Conservation (phyloP, 2,888 invertebrate species). For the Acleris laterana region DNA sequence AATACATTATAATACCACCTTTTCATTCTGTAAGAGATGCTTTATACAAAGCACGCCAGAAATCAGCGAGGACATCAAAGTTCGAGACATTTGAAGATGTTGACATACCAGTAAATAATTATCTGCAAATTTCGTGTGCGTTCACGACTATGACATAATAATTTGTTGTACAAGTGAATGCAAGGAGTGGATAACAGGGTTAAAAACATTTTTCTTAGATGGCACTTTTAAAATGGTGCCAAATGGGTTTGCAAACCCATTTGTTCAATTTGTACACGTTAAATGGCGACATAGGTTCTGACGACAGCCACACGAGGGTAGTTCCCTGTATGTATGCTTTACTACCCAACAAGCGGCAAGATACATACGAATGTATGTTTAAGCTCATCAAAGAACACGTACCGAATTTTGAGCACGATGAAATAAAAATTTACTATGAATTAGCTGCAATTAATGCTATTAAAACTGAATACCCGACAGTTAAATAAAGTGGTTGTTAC, state of each 20-base stretch:
- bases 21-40: slow-evolving; percentile 16
- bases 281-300: slow-evolving; percentile 10
- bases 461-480: not conserved
- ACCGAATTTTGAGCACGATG: slow-evolving; percentile 2
- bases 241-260: no score
- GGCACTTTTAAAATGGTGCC: slow-evolving; percentile 13
- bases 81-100: slow-evolving; percentile 5
- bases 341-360: slow-evolving; percentile 12
- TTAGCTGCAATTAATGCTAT: slow-evolving; percentile 1
- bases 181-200: slow-evolving; percentile 6
- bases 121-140: slow-evolving; percentile 8
- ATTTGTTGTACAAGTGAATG: slow-evolving; percentile 9
- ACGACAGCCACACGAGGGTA: slow-evolving; percentile 3
- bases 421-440: slow-evolving; percentile 11
- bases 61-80: not conserved
- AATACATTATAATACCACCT: slow-evolving; percentile 18
- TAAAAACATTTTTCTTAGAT: no score
- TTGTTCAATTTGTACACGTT: slow-evolving; percentile 7
- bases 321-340: not conserved
- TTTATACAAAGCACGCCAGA: slow-evolving; percentile 8
- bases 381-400: slow-evolving; percentile 11
- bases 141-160: slow-evolving; percentile 11
- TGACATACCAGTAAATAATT: not conserved
- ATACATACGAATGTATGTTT: slow-evolving; percentile 9
- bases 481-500: not conserved